phyloP scores from a whole-genome alignment of 2,797 vertebrate species.

The Smutsia gigantea region DNA sequence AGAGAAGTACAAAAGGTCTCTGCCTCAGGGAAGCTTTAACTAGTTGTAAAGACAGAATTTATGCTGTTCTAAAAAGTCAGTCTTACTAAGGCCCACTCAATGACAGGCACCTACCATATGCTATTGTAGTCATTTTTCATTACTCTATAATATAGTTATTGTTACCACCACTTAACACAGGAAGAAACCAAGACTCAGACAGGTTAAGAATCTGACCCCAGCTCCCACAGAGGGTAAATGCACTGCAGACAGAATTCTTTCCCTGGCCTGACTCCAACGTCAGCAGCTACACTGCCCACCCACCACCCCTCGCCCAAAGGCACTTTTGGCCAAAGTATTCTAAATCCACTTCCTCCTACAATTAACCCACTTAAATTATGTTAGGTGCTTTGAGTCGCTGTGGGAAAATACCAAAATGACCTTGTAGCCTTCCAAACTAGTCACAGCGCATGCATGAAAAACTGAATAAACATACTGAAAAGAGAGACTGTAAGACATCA shows the following conservation, averaged over 20 bases:
- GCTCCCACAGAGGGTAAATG: background rate
- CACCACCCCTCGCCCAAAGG: background rate
- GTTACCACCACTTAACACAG: background rate
- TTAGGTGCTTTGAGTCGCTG: conserved; percentile 53
- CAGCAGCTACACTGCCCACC: background rate
- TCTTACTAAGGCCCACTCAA: background rate
- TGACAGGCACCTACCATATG: background rate
- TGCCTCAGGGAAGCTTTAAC: background rate
- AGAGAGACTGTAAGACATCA: conserved; percentile 59
- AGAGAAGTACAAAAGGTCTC: conserved; percentile 47
- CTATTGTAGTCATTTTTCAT: conserved; percentile 47
- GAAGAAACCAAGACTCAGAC: conserved; percentile 39
- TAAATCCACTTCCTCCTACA: conserved; percentile 68
- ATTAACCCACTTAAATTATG: conserved; percentile 65
- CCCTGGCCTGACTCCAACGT: conserved; percentile 27
- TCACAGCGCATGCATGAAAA: conserved; percentile 52
- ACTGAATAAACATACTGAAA: conserved; percentile 68
- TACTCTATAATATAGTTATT: background rate
- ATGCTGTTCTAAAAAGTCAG: conserved; percentile 39
- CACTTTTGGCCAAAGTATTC: conserved; percentile 43
- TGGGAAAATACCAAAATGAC: conserved; percentile 69
- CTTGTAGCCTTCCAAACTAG: conserved; percentile 64
- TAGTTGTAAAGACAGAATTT: conserved; percentile 38
- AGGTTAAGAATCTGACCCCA: conserved; percentile 21
- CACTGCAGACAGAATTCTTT: conserved; percentile 39